Percentiles rank a stretch among this genome's conserved stretches.
These are phyloP conservation scores for Spilosoma lubricipeda DNA, from an alignment of 2,888 invertebrate genomes.

Conservation along the genomic window DNA sequence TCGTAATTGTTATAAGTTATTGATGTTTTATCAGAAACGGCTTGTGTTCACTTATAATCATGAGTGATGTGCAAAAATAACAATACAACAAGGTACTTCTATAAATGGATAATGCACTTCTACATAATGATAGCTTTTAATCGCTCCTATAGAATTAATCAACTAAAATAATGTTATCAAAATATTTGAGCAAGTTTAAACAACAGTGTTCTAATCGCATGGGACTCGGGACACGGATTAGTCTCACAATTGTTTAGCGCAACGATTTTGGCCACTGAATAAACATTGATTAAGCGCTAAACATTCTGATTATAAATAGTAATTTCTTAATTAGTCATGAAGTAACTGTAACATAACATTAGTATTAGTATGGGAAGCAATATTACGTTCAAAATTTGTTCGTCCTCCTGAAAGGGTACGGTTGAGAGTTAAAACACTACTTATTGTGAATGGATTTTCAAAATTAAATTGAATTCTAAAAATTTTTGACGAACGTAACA, in stretches of 20 bases:
- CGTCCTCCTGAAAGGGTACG: neutral
- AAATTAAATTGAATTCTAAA: neutral
- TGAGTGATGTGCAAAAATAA: neutral
- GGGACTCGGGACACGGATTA: conserved; percentile 43
- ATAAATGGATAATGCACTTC: neutral
- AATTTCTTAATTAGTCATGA: conserved; percentile 6
- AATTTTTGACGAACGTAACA: neutral
- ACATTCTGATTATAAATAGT: conserved; percentile 20
- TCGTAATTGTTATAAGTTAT: conserved; percentile 6
- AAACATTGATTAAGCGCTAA: conserved; percentile 44
- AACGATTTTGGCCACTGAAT: conserved; percentile 34
- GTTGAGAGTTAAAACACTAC: neutral
- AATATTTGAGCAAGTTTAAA: conserved; percentile 59
- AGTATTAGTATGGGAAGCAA: neutral
- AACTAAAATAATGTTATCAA: conserved; percentile 60
- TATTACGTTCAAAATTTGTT: neutral
- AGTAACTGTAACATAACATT: neutral
- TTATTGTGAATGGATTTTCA: neutral
- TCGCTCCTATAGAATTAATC: conserved; percentile 27
- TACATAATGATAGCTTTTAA: conserved; percentile 4
- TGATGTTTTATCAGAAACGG: neutral
- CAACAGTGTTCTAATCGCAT: conserved; percentile 64
- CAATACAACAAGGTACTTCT: conserved; percentile 7
- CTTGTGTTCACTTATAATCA: neutral
- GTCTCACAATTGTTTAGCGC: conserved; percentile 68